A percentile compares a stretch with the other conserved stretches of the same genome.
Evolutionary conservation across 2,113 vertebrate species (phyloP).

Genomic region (Dipodomys merriami): DNA sequence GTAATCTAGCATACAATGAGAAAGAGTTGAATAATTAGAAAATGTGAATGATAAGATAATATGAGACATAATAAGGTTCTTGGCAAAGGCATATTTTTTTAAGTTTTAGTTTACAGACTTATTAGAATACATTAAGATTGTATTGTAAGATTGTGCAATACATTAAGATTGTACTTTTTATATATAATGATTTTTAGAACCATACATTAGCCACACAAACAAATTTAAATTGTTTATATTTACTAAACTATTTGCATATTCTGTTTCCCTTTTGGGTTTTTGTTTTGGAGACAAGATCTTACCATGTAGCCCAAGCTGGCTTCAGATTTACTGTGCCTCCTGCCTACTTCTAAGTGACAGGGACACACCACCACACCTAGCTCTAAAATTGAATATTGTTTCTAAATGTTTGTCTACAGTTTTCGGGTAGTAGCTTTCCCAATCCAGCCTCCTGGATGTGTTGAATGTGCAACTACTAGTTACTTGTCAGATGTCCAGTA

Average conservation of each 20-base stretch:
- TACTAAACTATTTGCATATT: background rate
- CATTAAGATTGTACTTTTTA: background rate
- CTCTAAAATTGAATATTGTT: background rate
- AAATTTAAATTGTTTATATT: constrained; percentile 2
- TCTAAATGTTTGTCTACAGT: background rate
- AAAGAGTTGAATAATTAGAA: constrained; percentile 29
- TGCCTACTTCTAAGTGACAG: too few species aligned
- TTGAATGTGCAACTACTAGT: background rate
- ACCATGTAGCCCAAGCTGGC: too few species aligned
- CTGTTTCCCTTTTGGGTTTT: too few species aligned
- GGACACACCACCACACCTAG: too few species aligned
- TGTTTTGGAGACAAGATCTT: too few species aligned
- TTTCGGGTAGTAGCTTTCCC: background rate
- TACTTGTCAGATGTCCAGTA: constrained; percentile 16
- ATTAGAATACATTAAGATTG: background rate
- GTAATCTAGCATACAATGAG: background rate
- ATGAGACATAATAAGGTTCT: background rate
- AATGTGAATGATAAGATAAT: background rate
- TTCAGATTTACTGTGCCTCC: too few species aligned
- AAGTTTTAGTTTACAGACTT: background rate
- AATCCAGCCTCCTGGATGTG: background rate
- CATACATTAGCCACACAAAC: background rate
- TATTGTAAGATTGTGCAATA: background rate
- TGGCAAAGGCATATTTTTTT: background rate
- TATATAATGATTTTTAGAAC: constrained; percentile 5